phyloP scores from a whole-genome alignment of 2,113 vertebrate genomes.

The Misgurnus anguillicaudatus region DNA sequence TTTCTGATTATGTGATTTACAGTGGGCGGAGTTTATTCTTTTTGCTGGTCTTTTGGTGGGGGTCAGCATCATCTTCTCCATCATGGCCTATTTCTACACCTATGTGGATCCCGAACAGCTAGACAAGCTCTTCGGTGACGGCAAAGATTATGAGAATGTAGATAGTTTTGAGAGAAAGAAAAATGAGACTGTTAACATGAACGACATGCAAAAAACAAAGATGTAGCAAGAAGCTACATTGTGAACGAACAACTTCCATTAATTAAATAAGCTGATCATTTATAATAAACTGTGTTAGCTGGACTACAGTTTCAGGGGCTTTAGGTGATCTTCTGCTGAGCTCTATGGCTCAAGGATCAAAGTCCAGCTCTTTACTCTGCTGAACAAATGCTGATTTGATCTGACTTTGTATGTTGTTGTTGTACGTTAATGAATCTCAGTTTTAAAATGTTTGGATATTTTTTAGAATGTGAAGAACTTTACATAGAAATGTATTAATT shows the following conservation, averaged over 20 bases:
- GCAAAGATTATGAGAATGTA: constrained; percentile 48
- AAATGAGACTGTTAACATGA: neutral
- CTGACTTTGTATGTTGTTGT: neutral
- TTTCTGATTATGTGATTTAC: constrained; percentile 29
- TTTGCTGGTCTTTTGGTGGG: constrained; percentile 86
- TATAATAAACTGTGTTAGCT: neutral
- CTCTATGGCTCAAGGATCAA: constrained; percentile 13
- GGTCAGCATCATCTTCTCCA: constrained; percentile 90
- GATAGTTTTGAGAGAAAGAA: constrained; percentile 51
- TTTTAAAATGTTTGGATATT: neutral
- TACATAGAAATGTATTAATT: neutral
- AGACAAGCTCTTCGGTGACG: constrained; percentile 61
- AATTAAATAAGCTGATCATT: constrained; percentile 28
- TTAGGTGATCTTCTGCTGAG: constrained; percentile 7
- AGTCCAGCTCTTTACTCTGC: neutral
- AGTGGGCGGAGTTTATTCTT: constrained; percentile 96
- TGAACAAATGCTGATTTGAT: neutral
- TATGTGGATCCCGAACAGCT: constrained; percentile 80
- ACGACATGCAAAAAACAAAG: constrained; percentile 66
- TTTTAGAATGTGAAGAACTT: neutral
- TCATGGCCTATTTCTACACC: constrained; percentile 91
- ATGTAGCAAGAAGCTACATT: constrained; percentile 68
- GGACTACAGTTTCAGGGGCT: neutral
- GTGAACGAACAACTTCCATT: neutral
- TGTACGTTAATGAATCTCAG: neutral